These are phyloP conservation scores for Micromesistius poutassou DNA, from an alignment of 2,797 vertebrate genomes.

Conservation along the genomic window DNA sequence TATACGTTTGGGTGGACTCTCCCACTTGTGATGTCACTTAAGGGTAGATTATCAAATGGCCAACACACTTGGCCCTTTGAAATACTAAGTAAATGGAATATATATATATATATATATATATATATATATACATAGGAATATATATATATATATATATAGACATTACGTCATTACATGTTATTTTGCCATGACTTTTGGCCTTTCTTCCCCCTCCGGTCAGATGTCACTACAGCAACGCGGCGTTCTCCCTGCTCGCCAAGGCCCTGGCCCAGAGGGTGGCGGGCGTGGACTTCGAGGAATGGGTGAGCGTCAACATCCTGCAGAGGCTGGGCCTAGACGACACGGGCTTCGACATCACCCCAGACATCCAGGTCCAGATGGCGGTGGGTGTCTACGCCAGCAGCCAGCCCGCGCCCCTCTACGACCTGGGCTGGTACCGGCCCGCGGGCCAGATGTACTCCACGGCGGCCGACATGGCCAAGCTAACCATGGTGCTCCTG, in stretches of 20 bases:
- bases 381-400: slow-evolving; percentile 83
- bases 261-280: slow-evolving; percentile 75
- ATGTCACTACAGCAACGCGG: slow-evolving; percentile 92
- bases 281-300: slow-evolving; percentile 80
- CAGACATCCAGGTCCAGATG: slow-evolving; percentile 70
- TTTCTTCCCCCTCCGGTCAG: slow-evolving; percentile 53
- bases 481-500: slow-evolving; percentile 80
- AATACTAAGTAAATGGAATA: not conserved
- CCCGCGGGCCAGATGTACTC: slow-evolving; percentile 94
- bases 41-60: not conserved
- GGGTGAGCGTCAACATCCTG: slow-evolving; percentile 81
- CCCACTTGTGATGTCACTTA: not conserved
- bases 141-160: no score
- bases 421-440: slow-evolving; percentile 88
- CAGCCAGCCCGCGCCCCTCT: slow-evolving; percentile 78
- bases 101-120: not conserved
- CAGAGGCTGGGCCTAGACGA: slow-evolving; percentile 81
- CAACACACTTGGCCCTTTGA: not conserved
- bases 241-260: slow-evolving; percentile 86
- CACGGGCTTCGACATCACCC: slow-evolving; percentile 81
- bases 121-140: no score
- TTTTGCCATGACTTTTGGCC: not conserved
- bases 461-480: slow-evolving; percentile 85
- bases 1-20: not conserved
- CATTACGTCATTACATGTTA: no score